These are phyloP conservation scores for Plagodis dolabraria DNA, from an alignment of 2,888 invertebrate species.

Conservation along the genomic window DNA sequence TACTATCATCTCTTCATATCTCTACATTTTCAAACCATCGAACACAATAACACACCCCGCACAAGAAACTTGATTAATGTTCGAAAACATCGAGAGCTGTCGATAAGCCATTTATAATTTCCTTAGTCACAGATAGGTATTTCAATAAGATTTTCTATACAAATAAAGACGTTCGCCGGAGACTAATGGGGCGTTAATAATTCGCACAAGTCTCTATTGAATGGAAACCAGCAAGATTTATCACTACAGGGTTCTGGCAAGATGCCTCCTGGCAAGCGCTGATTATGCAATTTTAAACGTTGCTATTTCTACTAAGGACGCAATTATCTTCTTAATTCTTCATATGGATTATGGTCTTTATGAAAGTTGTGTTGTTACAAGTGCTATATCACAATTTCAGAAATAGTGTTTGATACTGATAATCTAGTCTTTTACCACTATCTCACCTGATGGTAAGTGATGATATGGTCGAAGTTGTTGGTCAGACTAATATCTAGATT, in stretches of 20 bases:
- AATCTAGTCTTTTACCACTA: too few relatives aligned
- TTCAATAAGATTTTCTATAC: conserved; percentile 65
- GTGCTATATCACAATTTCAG: too few relatives aligned
- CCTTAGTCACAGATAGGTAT: conserved; percentile 53
- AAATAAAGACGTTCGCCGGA: conserved; percentile 75
- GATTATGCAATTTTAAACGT: conserved; percentile 72
- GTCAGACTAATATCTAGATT: too few relatives aligned
- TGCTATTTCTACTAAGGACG: conserved; percentile 48
- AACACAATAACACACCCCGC: conserved; percentile 21
- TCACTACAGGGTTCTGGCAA: conserved; percentile 80
- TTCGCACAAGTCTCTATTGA: conserved; percentile 78
- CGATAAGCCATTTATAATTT: conserved; percentile 61
- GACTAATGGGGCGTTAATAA: conserved; percentile 82
- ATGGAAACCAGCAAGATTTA: conserved; percentile 77
- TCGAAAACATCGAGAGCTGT: conserved; percentile 38
- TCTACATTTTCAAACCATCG: background rate
- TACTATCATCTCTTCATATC: background rate
- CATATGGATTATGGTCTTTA: conserved; percentile 19
- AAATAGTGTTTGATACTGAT: too few relatives aligned
- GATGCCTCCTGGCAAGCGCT: conserved; percentile 77
- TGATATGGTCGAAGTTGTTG: too few relatives aligned
- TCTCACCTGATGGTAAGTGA: too few relatives aligned
- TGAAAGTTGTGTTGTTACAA: background rate
- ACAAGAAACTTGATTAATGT: conserved; percentile 53
- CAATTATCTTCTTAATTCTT: conserved; percentile 49